A percentile compares a stretch with the other conserved stretches of the same genome.
These are phyloP conservation scores for Artemia sp. DNA, from an alignment of 2,888 invertebrate species.

Conservation along the genomic window DNA sequence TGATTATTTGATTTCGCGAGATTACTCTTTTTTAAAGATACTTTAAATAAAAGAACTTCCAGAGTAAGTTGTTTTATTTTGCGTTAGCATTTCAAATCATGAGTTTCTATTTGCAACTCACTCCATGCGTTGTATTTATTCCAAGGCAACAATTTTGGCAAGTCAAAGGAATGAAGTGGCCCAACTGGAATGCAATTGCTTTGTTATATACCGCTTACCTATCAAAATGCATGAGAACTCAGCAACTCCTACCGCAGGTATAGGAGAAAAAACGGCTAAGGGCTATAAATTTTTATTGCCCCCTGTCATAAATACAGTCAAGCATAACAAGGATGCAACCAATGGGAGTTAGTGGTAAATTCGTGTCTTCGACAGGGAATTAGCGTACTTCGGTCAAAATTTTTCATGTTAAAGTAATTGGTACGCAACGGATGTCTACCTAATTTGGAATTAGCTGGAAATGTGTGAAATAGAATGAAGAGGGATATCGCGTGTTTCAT, in stretches of 20 bases:
- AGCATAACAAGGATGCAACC: constrained; percentile 16
- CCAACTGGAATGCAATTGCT: constrained; percentile 13
- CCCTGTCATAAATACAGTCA: constrained; percentile 1
- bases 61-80: too few species aligned
- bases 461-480: neutral
- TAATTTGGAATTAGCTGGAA: constrained; percentile 12
- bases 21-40: too few species aligned
- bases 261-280: constrained; percentile 12
- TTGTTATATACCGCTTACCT: constrained; percentile 10
- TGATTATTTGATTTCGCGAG: too few species aligned
- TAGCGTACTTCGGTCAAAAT: constrained; percentile 14
- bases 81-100: too few species aligned
- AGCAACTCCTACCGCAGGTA: constrained; percentile 12
- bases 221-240: constrained; percentile 15
- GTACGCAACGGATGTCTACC: neutral
- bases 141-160: too few species aligned
- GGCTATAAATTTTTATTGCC: constrained; percentile 3
- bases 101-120: too few species aligned
- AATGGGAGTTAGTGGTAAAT: constrained; percentile 7
- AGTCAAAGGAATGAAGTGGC: neutral
- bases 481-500: too few species aligned
- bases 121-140: too few species aligned
- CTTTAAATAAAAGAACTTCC: too few species aligned
- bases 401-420: constrained; percentile 15
- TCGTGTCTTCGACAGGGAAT: constrained; percentile 4